These are phyloP conservation scores for Xyrichtys novacula DNA, from an alignment of 2,797 vertebrate genomes.

Conservation along the genomic window DNA sequence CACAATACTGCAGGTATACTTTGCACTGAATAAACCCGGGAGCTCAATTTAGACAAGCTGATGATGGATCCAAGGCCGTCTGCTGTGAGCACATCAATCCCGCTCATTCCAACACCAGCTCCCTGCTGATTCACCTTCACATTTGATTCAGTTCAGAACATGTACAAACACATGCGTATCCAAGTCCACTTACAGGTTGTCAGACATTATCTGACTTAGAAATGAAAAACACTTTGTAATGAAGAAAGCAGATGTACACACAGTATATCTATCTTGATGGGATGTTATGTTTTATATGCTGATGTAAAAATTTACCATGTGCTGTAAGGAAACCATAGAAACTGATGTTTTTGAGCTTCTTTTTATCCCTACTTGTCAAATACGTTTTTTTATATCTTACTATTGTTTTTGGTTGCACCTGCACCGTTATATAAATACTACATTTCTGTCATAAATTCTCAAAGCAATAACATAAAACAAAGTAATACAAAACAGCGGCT, in stretches of 20 bases:
- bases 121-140: slow-evolving; percentile 79
- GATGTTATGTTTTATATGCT: not conserved
- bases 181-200: slow-evolving; percentile 39
- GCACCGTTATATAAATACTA: not conserved
- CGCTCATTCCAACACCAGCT: slow-evolving; percentile 73
- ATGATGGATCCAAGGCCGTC: slow-evolving; percentile 73
- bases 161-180: slow-evolving; percentile 60
- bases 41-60: slow-evolving; percentile 60
- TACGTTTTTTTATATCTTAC: not conserved
- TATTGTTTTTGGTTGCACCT: not conserved
- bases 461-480: no score
- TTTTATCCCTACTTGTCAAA: not conserved
- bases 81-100: slow-evolving; percentile 78
- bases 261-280: not conserved
- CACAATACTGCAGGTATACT: slow-evolving; percentile 56
- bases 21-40: slow-evolving; percentile 45
- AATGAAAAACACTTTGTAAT: slow-evolving; percentile 20
- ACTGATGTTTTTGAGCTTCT: not conserved
- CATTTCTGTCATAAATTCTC: no score
- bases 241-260: not conserved
- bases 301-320: not conserved
- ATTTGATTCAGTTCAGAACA: slow-evolving; percentile 67
- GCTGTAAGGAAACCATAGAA: not conserved
- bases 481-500: no score
- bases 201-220: slow-evolving; percentile 29